A percentile compares a stretch with the other conserved stretches of the same genome.
Conservation (phyloP, 2,113 vertebrate species). For the Poecile atricapillus region DNA sequence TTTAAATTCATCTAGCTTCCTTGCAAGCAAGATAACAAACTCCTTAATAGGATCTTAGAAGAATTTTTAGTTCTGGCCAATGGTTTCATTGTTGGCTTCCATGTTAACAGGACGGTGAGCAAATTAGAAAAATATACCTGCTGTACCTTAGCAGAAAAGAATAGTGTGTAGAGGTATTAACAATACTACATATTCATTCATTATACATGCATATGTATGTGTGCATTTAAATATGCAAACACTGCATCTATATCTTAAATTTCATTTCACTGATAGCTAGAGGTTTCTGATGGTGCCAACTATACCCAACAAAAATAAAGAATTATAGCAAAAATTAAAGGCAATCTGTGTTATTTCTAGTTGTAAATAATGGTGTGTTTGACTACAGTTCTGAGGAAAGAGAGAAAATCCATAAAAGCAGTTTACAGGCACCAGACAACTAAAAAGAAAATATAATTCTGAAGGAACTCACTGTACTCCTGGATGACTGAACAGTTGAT, state of each 20-base stretch:
- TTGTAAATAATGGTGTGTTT: not conserved
- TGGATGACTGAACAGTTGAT: not conserved
- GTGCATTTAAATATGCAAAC: not conserved
- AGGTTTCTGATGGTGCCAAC: not conserved
- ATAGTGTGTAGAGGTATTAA: not conserved
- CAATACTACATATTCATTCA: not conserved
- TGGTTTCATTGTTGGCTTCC: not conserved
- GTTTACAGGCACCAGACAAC: not conserved
- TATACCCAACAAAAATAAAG: not conserved
- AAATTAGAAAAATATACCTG: not conserved
- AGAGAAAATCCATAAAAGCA: not conserved
- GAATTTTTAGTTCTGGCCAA: not conserved
- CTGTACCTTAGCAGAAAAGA: not conserved
- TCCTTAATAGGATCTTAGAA: not conserved
- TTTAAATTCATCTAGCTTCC: not conserved
- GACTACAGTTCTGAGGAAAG: not conserved
- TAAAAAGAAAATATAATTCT: not conserved
- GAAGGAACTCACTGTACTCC: not conserved
- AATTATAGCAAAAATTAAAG: not conserved
- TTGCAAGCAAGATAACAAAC: not conserved
- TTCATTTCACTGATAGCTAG: not conserved
- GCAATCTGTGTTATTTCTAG: not conserved
- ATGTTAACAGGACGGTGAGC: not conserved
- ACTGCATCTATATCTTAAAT: not conserved
- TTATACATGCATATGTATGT: not conserved